Evolutionary conservation across 2,888 invertebrate species (phyloP).

Genomic region (Cosmia trapezina): DNA sequence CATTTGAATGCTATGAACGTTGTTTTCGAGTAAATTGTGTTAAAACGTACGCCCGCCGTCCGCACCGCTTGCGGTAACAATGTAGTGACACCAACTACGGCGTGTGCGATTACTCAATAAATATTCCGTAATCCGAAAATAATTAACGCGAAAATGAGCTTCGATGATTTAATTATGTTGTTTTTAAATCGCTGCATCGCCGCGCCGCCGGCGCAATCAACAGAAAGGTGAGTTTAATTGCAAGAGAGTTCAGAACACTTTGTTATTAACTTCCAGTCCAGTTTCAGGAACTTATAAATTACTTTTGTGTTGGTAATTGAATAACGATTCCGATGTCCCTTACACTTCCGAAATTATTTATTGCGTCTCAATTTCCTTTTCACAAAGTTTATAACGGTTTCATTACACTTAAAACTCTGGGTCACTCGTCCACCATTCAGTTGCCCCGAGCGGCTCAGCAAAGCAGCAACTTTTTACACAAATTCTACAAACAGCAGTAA

Average conservation of each 20-base stretch:
- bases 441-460: constrained; percentile 11
- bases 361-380: constrained; percentile 16
- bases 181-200: constrained; percentile 35
- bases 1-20: constrained; percentile 77
- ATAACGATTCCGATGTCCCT: constrained; percentile 23
- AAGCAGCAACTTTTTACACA: constrained; percentile 42
- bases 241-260: constrained; percentile 20
- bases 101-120: constrained; percentile 68
- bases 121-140: constrained; percentile 72
- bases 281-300: constrained; percentile 39
- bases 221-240: constrained; percentile 25
- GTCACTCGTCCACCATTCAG: constrained; percentile 11
- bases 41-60: constrained; percentile 60
- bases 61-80: constrained; percentile 62
- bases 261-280: constrained; percentile 57
- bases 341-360: constrained; percentile 20
- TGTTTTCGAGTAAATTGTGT: constrained; percentile 78
- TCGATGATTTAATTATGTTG: constrained; percentile 69
- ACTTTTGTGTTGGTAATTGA: constrained; percentile 46
- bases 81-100: constrained; percentile 52
- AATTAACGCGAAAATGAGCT: constrained; percentile 74
- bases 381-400: constrained; percentile 11
- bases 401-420: constrained; percentile 22
- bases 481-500: constrained; percentile 54
- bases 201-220: constrained; percentile 16